A percentile compares a stretch with the other conserved stretches of the same genome.
phyloP scores from a whole-genome alignment of 2,888 invertebrate species.

The Acanthoscelides obtectus region DNA sequence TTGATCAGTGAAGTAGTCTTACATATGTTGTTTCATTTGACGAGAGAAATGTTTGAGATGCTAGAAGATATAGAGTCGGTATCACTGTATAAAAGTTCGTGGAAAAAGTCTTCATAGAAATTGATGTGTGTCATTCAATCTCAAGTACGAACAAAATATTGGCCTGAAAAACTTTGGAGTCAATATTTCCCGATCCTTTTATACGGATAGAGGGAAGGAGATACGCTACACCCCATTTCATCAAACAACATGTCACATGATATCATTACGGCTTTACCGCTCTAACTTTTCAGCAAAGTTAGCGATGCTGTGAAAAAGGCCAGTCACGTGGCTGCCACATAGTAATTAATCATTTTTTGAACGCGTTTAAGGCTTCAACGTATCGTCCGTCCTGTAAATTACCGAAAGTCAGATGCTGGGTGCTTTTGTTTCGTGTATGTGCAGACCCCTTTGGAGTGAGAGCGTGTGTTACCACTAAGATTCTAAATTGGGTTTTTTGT shows the following conservation, averaged over 20 bases:
- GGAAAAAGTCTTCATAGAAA: too few species aligned
- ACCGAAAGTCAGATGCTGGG: neutral
- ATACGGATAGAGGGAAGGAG: too few species aligned
- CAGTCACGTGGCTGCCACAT: neutral
- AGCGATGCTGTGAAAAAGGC: neutral
- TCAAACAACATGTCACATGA: neutral
- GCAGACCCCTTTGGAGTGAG: neutral
- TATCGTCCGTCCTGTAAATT: neutral
- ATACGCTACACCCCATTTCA: neutral
- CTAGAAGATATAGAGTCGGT: too few species aligned
- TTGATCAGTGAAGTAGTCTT: too few species aligned
- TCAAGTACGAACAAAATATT: too few species aligned
- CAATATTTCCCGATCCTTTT: too few species aligned
- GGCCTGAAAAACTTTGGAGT: too few species aligned
- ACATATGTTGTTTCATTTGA: too few species aligned
- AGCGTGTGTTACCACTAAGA: neutral
- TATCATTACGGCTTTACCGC: neutral
- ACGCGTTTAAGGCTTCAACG: neutral
- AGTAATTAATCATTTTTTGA: neutral
- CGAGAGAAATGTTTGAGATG: too few species aligned
- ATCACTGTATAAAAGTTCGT: too few species aligned
- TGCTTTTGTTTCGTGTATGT: neutral
- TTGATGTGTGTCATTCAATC: too few species aligned
- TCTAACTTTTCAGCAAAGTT: neutral
- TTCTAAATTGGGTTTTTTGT: neutral